phyloP scores from a whole-genome alignment of 2,113 vertebrate genomes.

The Oncorhynchus kisutch region DNA sequence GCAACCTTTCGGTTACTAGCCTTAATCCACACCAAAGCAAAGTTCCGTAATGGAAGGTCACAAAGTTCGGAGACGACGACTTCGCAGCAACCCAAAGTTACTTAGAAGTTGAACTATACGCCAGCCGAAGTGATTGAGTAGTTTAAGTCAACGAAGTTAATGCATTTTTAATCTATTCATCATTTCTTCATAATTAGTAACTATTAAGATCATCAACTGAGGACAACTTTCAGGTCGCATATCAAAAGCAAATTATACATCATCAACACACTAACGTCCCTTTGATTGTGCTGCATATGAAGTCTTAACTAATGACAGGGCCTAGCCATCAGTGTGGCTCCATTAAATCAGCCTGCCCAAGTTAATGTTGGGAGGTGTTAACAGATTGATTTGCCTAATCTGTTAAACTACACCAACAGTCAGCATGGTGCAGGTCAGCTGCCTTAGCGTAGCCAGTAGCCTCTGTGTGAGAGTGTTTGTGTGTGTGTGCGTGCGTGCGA shows the following conservation, averaged over 20 bases:
- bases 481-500: neutral
- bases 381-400: conserved; percentile 74
- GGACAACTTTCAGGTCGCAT: conserved; percentile 57
- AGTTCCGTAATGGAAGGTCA: no score
- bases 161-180: conserved; percentile 56
- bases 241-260: conserved; percentile 72
- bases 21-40: no score
- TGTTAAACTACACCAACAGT: conserved; percentile 69
- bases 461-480: neutral
- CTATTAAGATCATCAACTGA: conserved; percentile 40
- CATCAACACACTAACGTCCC: conserved; percentile 62
- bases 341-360: conserved; percentile 62
- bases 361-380: conserved; percentile 69
- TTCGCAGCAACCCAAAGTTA: no score
- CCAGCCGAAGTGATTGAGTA: conserved; percentile 30
- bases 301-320: conserved; percentile 64
- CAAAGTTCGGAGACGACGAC: no score
- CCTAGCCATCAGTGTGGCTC: conserved; percentile 47
- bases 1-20: no score
- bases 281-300: conserved; percentile 58
- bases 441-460: conserved; percentile 43
- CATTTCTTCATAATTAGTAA: conserved; percentile 55
- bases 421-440: conserved; percentile 53
- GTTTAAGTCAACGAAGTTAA: conserved; percentile 29
- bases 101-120: no score